Conservation (phyloP, 2,113 vertebrate genomes). For the Reinhardtius hippoglossoides region DNA sequence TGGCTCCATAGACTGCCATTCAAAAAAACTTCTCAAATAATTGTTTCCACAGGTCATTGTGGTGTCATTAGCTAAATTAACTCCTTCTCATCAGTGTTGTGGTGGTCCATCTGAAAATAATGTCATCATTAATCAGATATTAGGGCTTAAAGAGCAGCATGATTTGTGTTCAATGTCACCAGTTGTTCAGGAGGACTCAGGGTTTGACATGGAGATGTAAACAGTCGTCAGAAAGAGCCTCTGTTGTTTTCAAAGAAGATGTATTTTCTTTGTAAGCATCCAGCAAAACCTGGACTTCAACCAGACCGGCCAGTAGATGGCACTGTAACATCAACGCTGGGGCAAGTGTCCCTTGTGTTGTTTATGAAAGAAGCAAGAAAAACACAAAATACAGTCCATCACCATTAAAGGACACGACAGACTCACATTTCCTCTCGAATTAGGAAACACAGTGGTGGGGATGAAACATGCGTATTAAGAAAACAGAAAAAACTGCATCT, state of each 20-base stretch:
- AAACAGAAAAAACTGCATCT: not conserved
- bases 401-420: conserved; percentile 25
- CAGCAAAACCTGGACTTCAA: not conserved
- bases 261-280: conserved; percentile 1
- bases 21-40: too few relatives aligned
- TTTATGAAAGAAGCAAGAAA: not conserved
- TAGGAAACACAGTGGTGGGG: conserved; percentile 18
- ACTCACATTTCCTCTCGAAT: conserved; percentile 26
- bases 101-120: too few relatives aligned
- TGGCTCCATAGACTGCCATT: too few relatives aligned
- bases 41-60: too few relatives aligned
- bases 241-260: not conserved
- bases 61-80: too few relatives aligned
- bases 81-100: too few relatives aligned
- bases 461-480: conserved; percentile 9
- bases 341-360: not conserved
- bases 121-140: too few relatives aligned
- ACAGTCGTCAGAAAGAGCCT: conserved; percentile 18
- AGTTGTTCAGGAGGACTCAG: too few relatives aligned
- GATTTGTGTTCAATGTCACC: too few relatives aligned
- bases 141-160: too few relatives aligned
- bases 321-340: conserved; percentile 67
- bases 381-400: conserved; percentile 15
- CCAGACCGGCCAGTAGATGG: conserved; percentile 70
- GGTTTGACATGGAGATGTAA: too few relatives aligned